Conservation (phyloP, 1,140 invertebrate genomes). For the Leptopilina boulardi region DNA sequence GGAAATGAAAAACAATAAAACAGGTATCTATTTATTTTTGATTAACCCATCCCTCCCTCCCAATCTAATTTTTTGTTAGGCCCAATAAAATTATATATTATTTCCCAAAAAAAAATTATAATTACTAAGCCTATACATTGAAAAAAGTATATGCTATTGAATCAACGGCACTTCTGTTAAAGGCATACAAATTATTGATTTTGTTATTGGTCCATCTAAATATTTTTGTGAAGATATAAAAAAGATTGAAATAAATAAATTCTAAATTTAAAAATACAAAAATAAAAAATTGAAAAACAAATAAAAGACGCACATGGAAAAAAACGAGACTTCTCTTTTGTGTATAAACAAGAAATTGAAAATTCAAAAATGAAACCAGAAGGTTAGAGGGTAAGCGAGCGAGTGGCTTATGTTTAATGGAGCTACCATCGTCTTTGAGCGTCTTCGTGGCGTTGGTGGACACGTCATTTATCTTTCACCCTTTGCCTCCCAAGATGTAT, state of each 20-base stretch:
- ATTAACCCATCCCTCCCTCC: no score
- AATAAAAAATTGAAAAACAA: slow-evolving; percentile 11
- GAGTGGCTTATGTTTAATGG: slow-evolving; percentile 72
- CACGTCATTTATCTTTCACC: slow-evolving; percentile 75
- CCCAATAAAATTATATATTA: no score
- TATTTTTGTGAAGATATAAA: no score
- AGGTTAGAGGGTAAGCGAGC: slow-evolving; percentile 57
- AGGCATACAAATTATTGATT: no score
- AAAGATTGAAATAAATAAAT: not conserved
- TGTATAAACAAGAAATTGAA: slow-evolving; percentile 30
- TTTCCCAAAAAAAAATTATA: no score
- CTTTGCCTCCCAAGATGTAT: slow-evolving; percentile 64
- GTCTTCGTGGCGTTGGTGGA: slow-evolving; percentile 68
- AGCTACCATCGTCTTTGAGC: slow-evolving; percentile 60
- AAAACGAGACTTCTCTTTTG: slow-evolving; percentile 32
- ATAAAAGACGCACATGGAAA: slow-evolving; percentile 12
- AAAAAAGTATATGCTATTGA: no score
- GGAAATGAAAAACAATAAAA: no score
- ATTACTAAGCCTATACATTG: no score
- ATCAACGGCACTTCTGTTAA: no score
- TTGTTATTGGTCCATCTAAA: no score
- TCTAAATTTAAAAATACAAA: not conserved
- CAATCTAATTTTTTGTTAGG: no score
- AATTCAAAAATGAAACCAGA: slow-evolving; percentile 43
- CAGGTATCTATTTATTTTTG: no score